Percentiles rank a stretch among this genome's conserved stretches.
These are phyloP conservation scores for Siderastrea radians DNA, from an alignment of 92 coral and sea anemone species.

Conservation along the genomic window DNA sequence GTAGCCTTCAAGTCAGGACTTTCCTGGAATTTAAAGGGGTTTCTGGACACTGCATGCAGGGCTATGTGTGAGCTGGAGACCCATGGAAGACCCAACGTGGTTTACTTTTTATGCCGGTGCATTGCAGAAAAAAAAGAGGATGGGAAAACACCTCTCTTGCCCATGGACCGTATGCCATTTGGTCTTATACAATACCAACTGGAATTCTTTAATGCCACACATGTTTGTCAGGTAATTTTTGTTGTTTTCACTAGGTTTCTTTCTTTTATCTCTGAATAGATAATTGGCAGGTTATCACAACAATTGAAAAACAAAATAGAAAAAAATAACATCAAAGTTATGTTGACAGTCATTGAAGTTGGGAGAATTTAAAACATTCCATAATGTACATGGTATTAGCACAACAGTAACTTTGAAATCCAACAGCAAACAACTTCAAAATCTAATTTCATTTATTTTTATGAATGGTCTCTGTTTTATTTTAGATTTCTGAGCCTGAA, in stretches of 20 bases:
- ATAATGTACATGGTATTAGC: no score
- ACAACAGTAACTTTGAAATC: no score
- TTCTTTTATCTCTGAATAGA: not conserved
- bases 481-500: conserved; percentile 35
- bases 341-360: no score
- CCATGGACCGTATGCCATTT: conserved; percentile 60
- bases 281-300: no score
- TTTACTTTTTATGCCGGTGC: conserved; percentile 40
- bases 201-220: conserved; percentile 60
- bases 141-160: conserved; percentile 52
- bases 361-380: no score
- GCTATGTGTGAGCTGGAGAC: conserved; percentile 53
- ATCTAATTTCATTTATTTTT: no score
- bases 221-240: conserved; percentile 45
- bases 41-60: conserved; percentile 35
- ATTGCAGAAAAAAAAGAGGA: conserved; percentile 60
- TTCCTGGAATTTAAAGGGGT: conserved; percentile 29
- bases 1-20: conserved; percentile 29
- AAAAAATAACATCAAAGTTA: no score
- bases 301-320: no score
- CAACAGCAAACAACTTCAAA: no score
- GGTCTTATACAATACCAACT: conserved; percentile 66
- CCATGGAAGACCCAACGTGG: conserved; percentile 36
- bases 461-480: not conserved
- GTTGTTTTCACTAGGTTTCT: not conserved